These are phyloP conservation scores for Zaprionus nigranus DNA, from an alignment of 1,140 invertebrate species.

Conservation along the genomic window DNA sequence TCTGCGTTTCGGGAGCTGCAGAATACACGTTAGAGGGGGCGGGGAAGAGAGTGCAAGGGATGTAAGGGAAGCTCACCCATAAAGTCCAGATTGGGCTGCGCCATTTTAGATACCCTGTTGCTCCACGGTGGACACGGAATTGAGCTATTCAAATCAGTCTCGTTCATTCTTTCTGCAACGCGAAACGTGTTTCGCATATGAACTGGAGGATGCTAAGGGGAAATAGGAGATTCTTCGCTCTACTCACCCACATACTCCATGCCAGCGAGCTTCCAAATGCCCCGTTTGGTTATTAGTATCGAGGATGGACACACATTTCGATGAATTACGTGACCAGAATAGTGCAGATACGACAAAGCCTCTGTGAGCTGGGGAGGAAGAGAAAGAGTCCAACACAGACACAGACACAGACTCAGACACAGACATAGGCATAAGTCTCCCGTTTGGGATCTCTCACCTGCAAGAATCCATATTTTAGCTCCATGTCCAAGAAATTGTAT, in stretches of 20 bases:
- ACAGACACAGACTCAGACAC: not conserved
- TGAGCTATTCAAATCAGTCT: slow-evolving; percentile 89
- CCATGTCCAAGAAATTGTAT: slow-evolving; percentile 95
- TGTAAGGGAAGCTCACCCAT: slow-evolving; percentile 88
- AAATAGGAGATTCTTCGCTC: not conserved
- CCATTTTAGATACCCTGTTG: slow-evolving; percentile 94
- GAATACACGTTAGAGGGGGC: not conserved
- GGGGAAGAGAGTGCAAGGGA: not conserved
- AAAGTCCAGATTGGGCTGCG: slow-evolving; percentile 96
- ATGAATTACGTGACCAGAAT: slow-evolving; percentile 93
- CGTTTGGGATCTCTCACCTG: slow-evolving; percentile 88
- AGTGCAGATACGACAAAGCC: slow-evolving; percentile 96
- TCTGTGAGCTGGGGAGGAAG: slow-evolving; percentile 93
- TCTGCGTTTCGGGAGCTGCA: slow-evolving; percentile 94
- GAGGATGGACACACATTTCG: slow-evolving; percentile 97
- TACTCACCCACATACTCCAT: slow-evolving; percentile 95
- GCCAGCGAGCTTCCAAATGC: slow-evolving; percentile 98
- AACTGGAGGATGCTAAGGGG: slow-evolving; percentile 28
- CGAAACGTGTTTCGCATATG: slow-evolving; percentile 43
- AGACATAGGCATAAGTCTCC: not conserved
- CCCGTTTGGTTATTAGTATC: slow-evolving; percentile 96
- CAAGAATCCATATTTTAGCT: slow-evolving; percentile 96
- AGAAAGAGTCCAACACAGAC: slow-evolving; percentile 1
- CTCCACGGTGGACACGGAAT: slow-evolving; percentile 93
- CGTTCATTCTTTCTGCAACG: slow-evolving; percentile 88